These are phyloP conservation scores for Epinephelus awoara DNA, from an alignment of 2,797 vertebrate species.

Conservation along the genomic window DNA sequence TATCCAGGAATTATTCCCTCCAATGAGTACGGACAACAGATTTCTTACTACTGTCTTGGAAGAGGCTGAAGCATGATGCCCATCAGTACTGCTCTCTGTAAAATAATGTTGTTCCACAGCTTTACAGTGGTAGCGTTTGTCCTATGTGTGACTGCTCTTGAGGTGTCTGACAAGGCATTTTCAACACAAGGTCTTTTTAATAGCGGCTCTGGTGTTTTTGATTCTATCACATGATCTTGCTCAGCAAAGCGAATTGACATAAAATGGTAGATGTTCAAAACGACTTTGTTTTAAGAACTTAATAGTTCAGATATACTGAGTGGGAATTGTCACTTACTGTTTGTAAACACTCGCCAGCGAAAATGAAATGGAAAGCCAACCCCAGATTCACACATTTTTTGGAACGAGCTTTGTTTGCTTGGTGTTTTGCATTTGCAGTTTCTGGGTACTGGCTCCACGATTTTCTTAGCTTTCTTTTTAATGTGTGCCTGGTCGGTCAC, in stretches of 20 bases:
- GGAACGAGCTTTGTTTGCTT: too few relatives aligned
- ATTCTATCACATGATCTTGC: neutral
- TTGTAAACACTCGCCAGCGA: too few relatives aligned
- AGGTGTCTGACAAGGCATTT: neutral
- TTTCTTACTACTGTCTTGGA: constrained; percentile 57
- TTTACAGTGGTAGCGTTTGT: neutral
- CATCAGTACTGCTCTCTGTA: neutral
- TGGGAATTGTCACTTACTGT: too few relatives aligned
- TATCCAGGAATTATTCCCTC: constrained; percentile 53
- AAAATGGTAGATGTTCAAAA: neutral
- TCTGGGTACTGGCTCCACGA: too few relatives aligned
- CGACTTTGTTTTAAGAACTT: neutral
- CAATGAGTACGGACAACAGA: constrained; percentile 51
- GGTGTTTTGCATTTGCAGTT: too few relatives aligned
- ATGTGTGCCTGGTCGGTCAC: too few relatives aligned
- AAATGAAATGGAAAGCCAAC: too few relatives aligned
- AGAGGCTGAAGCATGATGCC: constrained; percentile 10
- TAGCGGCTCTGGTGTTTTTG: neutral
- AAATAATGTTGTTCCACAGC: neutral
- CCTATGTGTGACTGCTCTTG: neutral
- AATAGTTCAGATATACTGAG: too few relatives aligned
- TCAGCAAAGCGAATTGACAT: neutral
- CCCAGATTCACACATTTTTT: too few relatives aligned
- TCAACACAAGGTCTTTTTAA: neutral
- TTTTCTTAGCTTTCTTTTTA: too few relatives aligned